Base-by-base conservation (phyloP, 2,113 vertebrate genomes). In the Zosterops hypoxanthus region DNA sequence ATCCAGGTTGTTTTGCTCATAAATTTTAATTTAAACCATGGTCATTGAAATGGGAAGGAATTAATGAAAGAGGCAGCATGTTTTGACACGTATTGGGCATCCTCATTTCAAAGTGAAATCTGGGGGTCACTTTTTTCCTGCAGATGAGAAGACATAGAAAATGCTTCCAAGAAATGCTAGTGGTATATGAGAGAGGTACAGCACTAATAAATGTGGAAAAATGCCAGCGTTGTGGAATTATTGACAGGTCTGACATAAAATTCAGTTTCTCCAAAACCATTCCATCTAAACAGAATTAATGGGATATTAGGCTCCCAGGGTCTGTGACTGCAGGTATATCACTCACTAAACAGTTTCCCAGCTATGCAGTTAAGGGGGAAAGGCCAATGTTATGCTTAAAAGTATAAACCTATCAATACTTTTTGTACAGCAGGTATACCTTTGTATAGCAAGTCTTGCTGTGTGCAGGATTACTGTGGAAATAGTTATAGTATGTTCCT, bases 221-320 rank as follows among this genome's bases (percentile, higher is more conserved):
- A 86, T 71, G 41, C 57, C 49, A 60, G 52, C 22, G 25, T 29
- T 89, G 63, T 53, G 69, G 53, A 94, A 63, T 36, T 95, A 89
- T 72, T 84, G 71, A 59, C 68, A 97, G 82, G 42, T 80, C 88
- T 82, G 89, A 92, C 41, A 87, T 49, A 86, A 78, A 93, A 94
- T 83, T 72, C 81, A 77, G 85, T 91, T 94, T 93, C 64, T 87
- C 29, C 55, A 59, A 82, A 53, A 80, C 46, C 14, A 36, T 95
- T 96, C 65, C 59, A 88, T 59, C 70, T 88, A 69, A 71, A 50
- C 56, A 83, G 87, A 80, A 93, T 92, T 59, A 82, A 82, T 90
- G 83, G 75, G 8, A 14, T 57, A 41, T 52, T 42, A 79, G 84
- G 55, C 20, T 88, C 82, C 78, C 33, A 69, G 72, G 75, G 78